phyloP scores from a whole-genome alignment of 2,113 vertebrate species.

The Siniperca knerii region DNA sequence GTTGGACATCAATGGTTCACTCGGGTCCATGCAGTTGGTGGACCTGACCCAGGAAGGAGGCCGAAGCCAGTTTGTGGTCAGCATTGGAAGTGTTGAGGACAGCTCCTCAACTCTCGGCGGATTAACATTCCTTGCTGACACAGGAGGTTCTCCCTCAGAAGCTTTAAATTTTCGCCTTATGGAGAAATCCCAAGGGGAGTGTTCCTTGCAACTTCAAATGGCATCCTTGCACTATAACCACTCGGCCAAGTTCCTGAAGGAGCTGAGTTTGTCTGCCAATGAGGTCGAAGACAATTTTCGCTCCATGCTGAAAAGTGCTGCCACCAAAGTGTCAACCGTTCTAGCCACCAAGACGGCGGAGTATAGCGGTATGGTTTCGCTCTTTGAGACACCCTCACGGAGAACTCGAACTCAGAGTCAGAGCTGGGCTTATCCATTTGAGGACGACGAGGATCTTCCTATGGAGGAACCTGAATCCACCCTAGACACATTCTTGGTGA shows the following conservation, averaged over 20 bases:
- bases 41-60: slow-evolving; percentile 92
- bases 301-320: slow-evolving; percentile 94
- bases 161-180: slow-evolving; percentile 91
- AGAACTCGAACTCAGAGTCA: slow-evolving; percentile 84
- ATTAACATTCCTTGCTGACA: slow-evolving; percentile 78
- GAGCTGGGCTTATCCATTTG: slow-evolving; percentile 79
- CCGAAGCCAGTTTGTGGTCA: slow-evolving; percentile 94
- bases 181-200: slow-evolving; percentile 92
- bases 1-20: slow-evolving; percentile 92
- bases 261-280: slow-evolving; percentile 93
- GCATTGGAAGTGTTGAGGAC: slow-evolving; percentile 90
- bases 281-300: slow-evolving; percentile 96
- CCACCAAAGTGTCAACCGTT: slow-evolving; percentile 94
- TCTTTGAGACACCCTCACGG: slow-evolving; percentile 89
- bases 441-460: slow-evolving; percentile 83
- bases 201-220: slow-evolving; percentile 92
- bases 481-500: slow-evolving; percentile 88
- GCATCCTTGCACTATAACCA: slow-evolving; percentile 98
- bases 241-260: slow-evolving; percentile 95
- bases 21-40: slow-evolving; percentile 93
- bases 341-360: slow-evolving; percentile 95
- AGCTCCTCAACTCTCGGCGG: slow-evolving; percentile 64
- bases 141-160: slow-evolving; percentile 82
- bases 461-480: slow-evolving; percentile 72
- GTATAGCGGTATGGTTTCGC: slow-evolving; percentile 96